Conservation (phyloP, 2,797 vertebrate genomes). For the Podargus strigoides region DNA sequence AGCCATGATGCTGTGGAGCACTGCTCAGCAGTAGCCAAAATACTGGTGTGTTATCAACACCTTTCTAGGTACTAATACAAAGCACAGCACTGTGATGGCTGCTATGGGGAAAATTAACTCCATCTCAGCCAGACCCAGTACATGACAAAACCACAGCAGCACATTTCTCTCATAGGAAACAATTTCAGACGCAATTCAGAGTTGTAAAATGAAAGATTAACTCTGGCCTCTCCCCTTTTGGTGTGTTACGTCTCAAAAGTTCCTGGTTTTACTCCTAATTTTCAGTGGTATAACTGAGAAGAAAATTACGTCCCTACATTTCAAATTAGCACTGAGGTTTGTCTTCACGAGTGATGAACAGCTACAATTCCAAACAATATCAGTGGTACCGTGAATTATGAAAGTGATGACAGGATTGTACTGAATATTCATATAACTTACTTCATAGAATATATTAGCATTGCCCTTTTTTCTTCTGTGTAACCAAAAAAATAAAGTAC, state of each 20-base stretch:
- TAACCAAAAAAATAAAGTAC: slow-evolving; percentile 11
- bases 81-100: no score
- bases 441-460: background rate
- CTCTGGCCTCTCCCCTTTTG: background rate
- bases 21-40: no score
- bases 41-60: no score
- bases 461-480: background rate
- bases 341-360: background rate
- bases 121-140: no score
- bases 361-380: background rate
- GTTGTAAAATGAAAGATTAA: background rate
- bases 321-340: background rate
- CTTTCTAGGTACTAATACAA: no score
- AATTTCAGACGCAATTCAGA: background rate
- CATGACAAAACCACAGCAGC: background rate
- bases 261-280: background rate
- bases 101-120: no score
- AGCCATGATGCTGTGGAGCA: no score
- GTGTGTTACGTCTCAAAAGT: background rate
- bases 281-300: background rate
- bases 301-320: background rate
- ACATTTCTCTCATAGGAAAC: background rate
- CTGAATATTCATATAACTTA: slow-evolving; percentile 31
- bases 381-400: background rate
- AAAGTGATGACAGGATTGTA: background rate